Evolutionary conservation across 2,797 vertebrate genomes (phyloP), one percentile per base, ranked within the genome.

Genomic region (Spea hammondii): DNA sequence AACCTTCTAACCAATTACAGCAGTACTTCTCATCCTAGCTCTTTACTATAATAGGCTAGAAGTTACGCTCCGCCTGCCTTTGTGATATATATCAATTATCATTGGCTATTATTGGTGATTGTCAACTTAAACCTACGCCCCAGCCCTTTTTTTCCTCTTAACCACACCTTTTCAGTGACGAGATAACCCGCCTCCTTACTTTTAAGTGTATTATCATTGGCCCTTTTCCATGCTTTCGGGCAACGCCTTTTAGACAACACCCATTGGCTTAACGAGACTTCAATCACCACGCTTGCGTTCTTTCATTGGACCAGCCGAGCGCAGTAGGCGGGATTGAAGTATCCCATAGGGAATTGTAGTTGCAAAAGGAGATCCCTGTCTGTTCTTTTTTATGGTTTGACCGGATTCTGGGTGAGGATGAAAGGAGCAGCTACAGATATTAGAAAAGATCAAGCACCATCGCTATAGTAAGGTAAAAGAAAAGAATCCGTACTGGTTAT

Each of bases 311-410:
- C 8, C 1, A 47, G 32, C 13, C 9, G 8, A 5, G 7, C 11
- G 1, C 13, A 71, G 62, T 66, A 7, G 79, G 79, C 53, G 68
- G 73, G 74, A 48, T 14, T 71, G 17, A 11, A 4, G 45, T 72
- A 66, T 65, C 60, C 79, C 79, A 46, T 51, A 45, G 79, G 74
- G 79, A 74, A 71, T 72, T 57, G 73, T 71, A 76, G 73, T 80
- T 80, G 74, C 72, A 76, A 32, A 47, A 66, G 74, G 67, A 72
- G 51, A 76, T 76, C 60, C 53, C 51, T 76, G 68, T 50, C 45
- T 80, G 67, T 46, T 66, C 60, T 80, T 71, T 62, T 80, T 60
- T 14, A 80, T 76, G 79, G 73, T 65, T 75, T 44, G 59, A 13
- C 46, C 48, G 73, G 68, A 47, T 70, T 76, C 6, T 54, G 55